Conservation (phyloP, 2,113 vertebrate genomes). For the Cololabis saira region DNA sequence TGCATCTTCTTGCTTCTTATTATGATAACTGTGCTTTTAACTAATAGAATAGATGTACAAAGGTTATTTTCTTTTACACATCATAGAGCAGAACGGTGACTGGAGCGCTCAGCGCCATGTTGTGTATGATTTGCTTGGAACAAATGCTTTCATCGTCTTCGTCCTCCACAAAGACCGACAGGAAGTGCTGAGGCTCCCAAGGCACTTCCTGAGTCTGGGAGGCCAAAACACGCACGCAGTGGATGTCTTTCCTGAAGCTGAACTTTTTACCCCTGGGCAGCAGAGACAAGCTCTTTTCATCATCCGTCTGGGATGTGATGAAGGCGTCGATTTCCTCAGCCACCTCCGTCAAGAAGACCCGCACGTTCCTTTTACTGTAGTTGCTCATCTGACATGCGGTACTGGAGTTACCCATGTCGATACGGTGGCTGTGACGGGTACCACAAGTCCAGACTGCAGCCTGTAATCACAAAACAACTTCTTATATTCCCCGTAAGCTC, state of each 20-base stretch:
- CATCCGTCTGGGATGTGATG: not conserved
- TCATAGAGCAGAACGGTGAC: constrained; percentile 63
- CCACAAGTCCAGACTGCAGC: not conserved
- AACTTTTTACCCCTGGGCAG: constrained; percentile 42
- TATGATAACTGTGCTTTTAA: not conserved
- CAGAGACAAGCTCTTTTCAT: not conserved
- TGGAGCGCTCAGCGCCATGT: constrained; percentile 31
- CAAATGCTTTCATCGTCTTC: constrained; percentile 58
- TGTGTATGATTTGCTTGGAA: constrained; percentile 53
- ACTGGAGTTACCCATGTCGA: constrained; percentile 62
- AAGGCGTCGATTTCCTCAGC: constrained; percentile 58
- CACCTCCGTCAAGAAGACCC: constrained; percentile 47
- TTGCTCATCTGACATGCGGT: constrained; percentile 55
- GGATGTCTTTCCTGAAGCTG: constrained; percentile 45
- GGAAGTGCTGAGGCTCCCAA: constrained; percentile 17
- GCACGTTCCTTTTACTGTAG: constrained; percentile 66
- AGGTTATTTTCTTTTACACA: constrained; percentile 36
- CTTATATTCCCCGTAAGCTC: too few relatives aligned
- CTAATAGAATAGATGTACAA: too few relatives aligned
- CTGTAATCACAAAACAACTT: not conserved
- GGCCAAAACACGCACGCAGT: constrained; percentile 48
- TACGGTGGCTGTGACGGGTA: not conserved
- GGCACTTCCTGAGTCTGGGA: constrained; percentile 48
- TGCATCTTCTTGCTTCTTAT: not conserved
- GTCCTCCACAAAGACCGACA: constrained; percentile 71